Base-by-base conservation (phyloP, 2,113 vertebrate genomes). In the Gobio gobio region DNA sequence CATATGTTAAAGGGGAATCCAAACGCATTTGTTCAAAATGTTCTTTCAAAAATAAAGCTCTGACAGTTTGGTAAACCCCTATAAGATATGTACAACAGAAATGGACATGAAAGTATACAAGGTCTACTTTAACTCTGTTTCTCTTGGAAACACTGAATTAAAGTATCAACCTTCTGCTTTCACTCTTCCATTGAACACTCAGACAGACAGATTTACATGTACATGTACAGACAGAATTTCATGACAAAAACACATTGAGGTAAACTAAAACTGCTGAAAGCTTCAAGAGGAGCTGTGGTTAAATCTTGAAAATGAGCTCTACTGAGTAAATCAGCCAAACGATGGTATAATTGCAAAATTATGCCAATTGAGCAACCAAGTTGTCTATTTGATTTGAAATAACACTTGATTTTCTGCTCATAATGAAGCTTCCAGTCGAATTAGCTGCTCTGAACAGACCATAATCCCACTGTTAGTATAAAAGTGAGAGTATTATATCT, bases 141-240 rank as follows among this genome's bases (percentile, higher is more conserved):
- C 92, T 86, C 87, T 26, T 87, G 89, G 93, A 94, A 94, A 94
- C 92, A 90, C 16, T 75, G 83, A 90, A 93, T 92, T 92, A 93
- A 92, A 29, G 40, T 83, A 81, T 90, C 78, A 89, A 90, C 93
- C 93, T 94, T 95, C 92, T 94, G 93, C 70, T 93, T 94, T 94
- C 94, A 94, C 92, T 94, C 93, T 93, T 93, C 92, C 91, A 93
- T 93, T 92, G 88, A 90, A 90, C 91, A 93, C 91, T 90, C 79
- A 81, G 78, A 81, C 66, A 85, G 88, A 87, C 75, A 88, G 2
- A 29, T 72, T 83, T 49, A 86, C 33, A 49, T 51, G 47, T 86
- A 73, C 58, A 20, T 20, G 76, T 10, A 75, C 61, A 85, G 45
- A 82, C 22, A 86, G 29, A 64, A 47, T 51, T 82, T 75, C 64